phyloP scores from a whole-genome alignment of 2,888 invertebrate species.

The Habrosyne pyritoides region DNA sequence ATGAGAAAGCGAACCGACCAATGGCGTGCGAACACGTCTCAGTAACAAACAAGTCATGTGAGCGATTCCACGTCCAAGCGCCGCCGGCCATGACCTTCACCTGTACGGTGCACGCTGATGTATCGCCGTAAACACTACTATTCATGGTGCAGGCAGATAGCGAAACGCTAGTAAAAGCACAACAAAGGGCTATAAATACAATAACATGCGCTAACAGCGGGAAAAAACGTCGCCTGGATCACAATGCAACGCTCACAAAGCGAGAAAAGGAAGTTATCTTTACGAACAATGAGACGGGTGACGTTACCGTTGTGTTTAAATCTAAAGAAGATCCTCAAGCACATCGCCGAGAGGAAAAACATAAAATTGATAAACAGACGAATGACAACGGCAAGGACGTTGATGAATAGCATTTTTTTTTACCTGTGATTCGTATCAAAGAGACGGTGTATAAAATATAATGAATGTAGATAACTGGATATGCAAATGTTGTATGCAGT shows the following conservation, averaged over 20 bases:
- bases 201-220: conserved; percentile 29
- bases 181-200: conserved; percentile 44
- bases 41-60: conserved; percentile 64
- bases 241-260: conserved; percentile 31
- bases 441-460: background rate
- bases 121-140: conserved; percentile 50
- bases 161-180: conserved; percentile 32
- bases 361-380: conserved; percentile 24
- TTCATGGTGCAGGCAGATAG: conserved; percentile 31
- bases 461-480: conserved; percentile 19
- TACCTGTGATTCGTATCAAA: background rate
- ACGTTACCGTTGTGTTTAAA: conserved; percentile 29
- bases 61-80: conserved; percentile 56
- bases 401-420: conserved; percentile 7
- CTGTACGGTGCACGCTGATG: conserved; percentile 34
- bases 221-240: conserved; percentile 26
- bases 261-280: conserved; percentile 43
- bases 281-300: conserved; percentile 34
- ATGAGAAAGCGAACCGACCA: conserved; percentile 51
- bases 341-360: conserved; percentile 24
- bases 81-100: conserved; percentile 72
- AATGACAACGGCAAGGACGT: conserved; percentile 28
- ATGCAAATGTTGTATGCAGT: conserved; percentile 30
- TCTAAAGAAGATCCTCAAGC: conserved; percentile 31
- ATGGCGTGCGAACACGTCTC: conserved; percentile 59